Evolutionary conservation across 2,113 vertebrate species (phyloP).

Genomic region (Amphilophus citrinellus): DNA sequence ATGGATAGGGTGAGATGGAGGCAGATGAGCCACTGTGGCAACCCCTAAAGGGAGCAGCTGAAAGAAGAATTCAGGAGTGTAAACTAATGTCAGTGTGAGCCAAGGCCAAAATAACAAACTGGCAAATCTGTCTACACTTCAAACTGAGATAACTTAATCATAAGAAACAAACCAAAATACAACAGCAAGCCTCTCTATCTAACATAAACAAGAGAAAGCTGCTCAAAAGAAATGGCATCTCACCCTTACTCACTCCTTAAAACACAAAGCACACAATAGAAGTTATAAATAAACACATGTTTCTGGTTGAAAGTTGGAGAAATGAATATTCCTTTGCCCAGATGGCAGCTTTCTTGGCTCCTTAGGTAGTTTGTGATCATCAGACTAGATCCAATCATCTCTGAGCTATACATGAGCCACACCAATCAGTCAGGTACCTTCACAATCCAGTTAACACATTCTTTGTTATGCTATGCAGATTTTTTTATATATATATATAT

Average conservation of each 20-base stretch:
- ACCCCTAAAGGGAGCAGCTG: neutral
- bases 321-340: neutral
- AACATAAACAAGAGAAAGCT: neutral
- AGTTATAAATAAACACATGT: neutral
- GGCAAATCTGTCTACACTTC: neutral
- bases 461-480: neutral
- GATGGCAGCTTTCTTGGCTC: neutral
- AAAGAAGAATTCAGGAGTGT: neutral
- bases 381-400: neutral
- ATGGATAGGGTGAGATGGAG: neutral
- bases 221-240: neutral
- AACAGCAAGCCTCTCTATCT: neutral
- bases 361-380: neutral
- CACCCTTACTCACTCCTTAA: neutral
- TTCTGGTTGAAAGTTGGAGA: neutral
- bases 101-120: neutral
- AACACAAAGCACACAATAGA: neutral
- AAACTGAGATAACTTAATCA: neutral
- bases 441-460: neutral
- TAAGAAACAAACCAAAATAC: neutral
- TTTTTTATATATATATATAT: neutral
- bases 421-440: neutral
- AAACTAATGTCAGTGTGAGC: neutral
- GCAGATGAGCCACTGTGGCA: too few relatives aligned
- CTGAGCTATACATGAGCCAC: neutral